phyloP scores from a whole-genome alignment of 2,113 vertebrate genomes.

The Sander vitreus region DNA sequence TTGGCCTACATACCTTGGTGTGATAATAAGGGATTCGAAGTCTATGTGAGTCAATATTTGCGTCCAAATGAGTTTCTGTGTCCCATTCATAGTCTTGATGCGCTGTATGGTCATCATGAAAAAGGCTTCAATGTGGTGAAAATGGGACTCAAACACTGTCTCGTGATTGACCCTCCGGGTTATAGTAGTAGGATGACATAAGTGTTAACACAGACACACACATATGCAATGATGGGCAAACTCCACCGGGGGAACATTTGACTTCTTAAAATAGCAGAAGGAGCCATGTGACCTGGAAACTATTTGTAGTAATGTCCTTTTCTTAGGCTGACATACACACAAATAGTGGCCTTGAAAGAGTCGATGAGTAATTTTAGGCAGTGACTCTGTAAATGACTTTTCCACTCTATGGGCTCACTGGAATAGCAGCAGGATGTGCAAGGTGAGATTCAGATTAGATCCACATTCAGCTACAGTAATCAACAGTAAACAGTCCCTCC shows the following conservation, averaged over 20 bases:
- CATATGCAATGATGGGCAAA: slow-evolving; percentile 39
- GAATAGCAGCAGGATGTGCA: slow-evolving; percentile 22
- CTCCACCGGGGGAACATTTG: slow-evolving; percentile 40
- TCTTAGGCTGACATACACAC: slow-evolving; percentile 62
- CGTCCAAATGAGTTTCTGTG: too few species aligned
- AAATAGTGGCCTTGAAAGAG: slow-evolving; percentile 51
- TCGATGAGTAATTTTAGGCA: slow-evolving; percentile 51
- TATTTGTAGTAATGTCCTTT: slow-evolving; percentile 80
- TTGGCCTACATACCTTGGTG: too few species aligned
- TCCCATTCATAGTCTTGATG: too few species aligned
- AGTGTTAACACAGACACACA: slow-evolving; percentile 37
- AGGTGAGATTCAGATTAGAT: background rate
- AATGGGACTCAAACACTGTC: slow-evolving; percentile 32
- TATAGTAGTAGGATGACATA: slow-evolving; percentile 57
- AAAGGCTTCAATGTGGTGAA: background rate
- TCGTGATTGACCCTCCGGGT: slow-evolving; percentile 60
- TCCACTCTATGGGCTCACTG: slow-evolving; percentile 47
- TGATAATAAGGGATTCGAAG: too few species aligned
- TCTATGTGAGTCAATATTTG: too few species aligned
- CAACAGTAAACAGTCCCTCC: background rate
- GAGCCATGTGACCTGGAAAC: slow-evolving; percentile 77
- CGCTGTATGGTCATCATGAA: too few species aligned
- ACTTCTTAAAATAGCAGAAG: slow-evolving; percentile 68
- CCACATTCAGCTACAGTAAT: background rate
- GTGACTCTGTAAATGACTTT: slow-evolving; percentile 57